These are phyloP conservation scores for Chrysogorgia sp. DNA, from an alignment of 92 coral and sea anemone species.

Conservation along the genomic window DNA sequence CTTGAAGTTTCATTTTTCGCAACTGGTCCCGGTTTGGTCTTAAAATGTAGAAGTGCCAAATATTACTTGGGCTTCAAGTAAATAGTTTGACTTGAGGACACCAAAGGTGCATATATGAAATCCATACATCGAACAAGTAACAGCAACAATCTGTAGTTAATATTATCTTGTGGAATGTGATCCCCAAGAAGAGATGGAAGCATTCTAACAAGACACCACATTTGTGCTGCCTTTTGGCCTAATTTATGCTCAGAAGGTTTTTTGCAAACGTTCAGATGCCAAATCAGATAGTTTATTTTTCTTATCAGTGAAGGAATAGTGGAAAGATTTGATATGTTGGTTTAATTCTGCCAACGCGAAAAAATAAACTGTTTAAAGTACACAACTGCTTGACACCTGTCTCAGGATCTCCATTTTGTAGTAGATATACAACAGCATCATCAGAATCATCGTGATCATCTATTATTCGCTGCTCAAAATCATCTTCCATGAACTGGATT, in stretches of 20 bases:
- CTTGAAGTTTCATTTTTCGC: too few relatives aligned
- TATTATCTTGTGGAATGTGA: not conserved
- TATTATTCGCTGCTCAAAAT: not conserved
- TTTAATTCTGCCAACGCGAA: too few relatives aligned
- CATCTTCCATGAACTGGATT: not conserved
- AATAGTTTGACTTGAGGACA: not conserved
- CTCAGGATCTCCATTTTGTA: not conserved
- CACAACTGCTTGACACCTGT: not conserved
- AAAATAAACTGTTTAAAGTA: not conserved
- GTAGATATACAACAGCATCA: not conserved
- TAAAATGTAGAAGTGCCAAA: too few relatives aligned
- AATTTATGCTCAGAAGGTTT: not conserved
- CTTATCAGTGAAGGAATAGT: not conserved
- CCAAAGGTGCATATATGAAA: not conserved
- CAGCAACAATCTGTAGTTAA: not conserved
- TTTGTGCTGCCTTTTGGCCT: conserved; percentile 1
- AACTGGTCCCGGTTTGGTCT: too few relatives aligned
- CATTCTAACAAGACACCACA: not conserved
- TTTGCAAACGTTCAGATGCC: not conserved
- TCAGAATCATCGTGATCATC: conserved; percentile 1
- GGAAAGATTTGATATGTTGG: too few relatives aligned
- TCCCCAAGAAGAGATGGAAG: not conserved
- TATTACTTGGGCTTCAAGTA: conserved; percentile 7
- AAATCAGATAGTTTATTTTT: not conserved
- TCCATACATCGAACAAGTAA: not conserved